Base-by-base conservation (phyloP, 2,888 invertebrate genomes). In the Asteroscopus sphinx region DNA sequence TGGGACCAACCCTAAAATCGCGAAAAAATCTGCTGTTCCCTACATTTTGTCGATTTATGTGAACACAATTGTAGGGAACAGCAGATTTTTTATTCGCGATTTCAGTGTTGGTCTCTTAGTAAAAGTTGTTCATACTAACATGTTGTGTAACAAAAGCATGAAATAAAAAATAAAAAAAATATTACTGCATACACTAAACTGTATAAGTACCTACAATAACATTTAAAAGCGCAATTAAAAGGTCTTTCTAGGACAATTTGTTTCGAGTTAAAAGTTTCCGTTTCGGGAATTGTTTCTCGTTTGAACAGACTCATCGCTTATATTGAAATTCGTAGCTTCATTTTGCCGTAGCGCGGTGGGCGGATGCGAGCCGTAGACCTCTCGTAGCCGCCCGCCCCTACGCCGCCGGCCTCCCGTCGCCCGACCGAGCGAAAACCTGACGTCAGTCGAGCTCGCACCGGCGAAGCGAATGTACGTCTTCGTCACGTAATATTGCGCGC, bases 291-390 rank as follows among this genome's bases (percentile, higher is more conserved):
- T 73, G 73, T 78, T 79, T 77, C 70, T 68, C 65, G 68, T 81
- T 82, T 79, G 73, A 77, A 74, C 76, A 68, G 72, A 77, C 77
- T 80, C 78, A 69, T 76, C 77, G 79, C 62, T 68, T 78, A 73
- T 77, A 76, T 80, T 81, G 75, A 86, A 87, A 86, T 76, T 85
- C 87, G 89, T 88, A 89, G 90, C 84, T 80, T 73, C 68, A 79
- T 85, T 87, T 88, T 81, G 77, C 81, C 88, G 91, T 91, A 92
- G 91, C 86, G 79, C 81, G 76, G 81, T 86, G 91, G 91, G 91
- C 90, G 91, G 91, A 82, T 81, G 85, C 78, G 83, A 82, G 77
- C 76, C 85, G 88, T 90, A 88, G 89, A 81, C 80, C 75, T 77
- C 77, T 77, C 87, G 86, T 87, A 87, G 89, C 77, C 82, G 81